phyloP scores from a whole-genome alignment of 2,113 vertebrate species.

The Neomonachus schauinslandi region DNA sequence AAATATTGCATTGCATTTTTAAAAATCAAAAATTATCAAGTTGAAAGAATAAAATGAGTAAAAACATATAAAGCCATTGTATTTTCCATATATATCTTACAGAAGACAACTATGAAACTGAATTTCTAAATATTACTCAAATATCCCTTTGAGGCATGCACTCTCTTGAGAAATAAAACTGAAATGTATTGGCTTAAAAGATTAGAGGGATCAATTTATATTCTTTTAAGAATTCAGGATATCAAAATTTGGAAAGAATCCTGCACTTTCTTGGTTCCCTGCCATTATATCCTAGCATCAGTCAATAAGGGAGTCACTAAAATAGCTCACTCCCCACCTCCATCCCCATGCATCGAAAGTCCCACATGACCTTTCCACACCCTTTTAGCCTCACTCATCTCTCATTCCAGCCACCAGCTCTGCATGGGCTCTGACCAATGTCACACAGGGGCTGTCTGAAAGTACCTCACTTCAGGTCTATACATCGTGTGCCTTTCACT shows the following conservation, averaged over 20 bases:
- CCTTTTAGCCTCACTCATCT: not conserved
- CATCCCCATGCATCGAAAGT: not conserved
- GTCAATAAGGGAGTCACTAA: not conserved
- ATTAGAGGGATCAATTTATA: not conserved
- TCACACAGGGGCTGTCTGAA: not conserved
- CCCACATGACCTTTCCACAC: not conserved
- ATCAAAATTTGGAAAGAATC: not conserved
- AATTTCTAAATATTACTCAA: slow-evolving; percentile 15
- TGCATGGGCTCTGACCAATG: not conserved
- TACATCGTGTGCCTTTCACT: not conserved
- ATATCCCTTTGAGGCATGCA: not conserved
- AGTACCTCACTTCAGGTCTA: not conserved
- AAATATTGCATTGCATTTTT: not conserved
- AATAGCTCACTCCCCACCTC: not conserved
- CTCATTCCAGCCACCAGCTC: not conserved
- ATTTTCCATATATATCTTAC: not conserved
- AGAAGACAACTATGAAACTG: not conserved
- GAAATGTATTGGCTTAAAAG: not conserved
- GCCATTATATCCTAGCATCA: not conserved
- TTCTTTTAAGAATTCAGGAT: not conserved
- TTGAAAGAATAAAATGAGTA: not conserved
- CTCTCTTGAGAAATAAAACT: not conserved
- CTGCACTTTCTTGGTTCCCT: not conserved
- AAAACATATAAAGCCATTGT: not conserved
- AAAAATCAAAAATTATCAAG: not conserved